Evolutionary conservation across 2,888 invertebrate genomes (phyloP).

Genomic region (Nesidiocoris tenuis): DNA sequence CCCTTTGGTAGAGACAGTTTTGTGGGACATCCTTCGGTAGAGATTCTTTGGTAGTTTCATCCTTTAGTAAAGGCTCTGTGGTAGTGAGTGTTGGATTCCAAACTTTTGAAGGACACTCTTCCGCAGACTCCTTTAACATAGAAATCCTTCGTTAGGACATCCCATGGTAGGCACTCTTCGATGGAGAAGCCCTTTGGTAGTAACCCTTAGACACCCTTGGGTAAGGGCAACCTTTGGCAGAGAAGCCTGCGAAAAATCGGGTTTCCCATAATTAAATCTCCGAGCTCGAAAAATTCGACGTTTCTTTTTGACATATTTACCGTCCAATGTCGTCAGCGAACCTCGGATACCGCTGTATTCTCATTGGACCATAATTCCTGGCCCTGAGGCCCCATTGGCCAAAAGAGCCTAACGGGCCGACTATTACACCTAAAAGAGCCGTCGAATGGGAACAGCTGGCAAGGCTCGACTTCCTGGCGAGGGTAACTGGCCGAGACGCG

Average conservation of each 20-base stretch:
- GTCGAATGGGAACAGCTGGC: background rate
- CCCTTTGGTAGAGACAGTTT: too few relatives aligned
- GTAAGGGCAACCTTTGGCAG: too few relatives aligned
- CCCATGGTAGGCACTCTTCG: background rate
- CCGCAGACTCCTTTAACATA: background rate
- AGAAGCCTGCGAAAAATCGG: too few relatives aligned
- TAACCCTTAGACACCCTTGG: background rate
- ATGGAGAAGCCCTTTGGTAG: background rate
- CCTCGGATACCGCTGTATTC: background rate
- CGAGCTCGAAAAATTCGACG: too few relatives aligned
- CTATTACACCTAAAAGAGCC: background rate
- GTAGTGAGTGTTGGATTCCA: too few relatives aligned
- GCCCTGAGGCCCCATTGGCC: background rate
- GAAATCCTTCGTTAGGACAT: background rate
- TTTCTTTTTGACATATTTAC: too few relatives aligned
- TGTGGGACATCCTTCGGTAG: too few relatives aligned
- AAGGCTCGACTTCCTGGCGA: background rate
- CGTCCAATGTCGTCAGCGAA: background rate
- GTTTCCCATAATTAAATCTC: too few relatives aligned
- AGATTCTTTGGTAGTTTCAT: background rate
- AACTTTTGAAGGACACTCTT: background rate
- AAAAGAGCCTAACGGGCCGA: background rate
- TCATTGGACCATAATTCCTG: background rate
- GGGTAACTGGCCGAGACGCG: conserved; percentile 2
- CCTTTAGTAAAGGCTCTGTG: background rate